These are phyloP conservation scores for Planococcus citri DNA, from an alignment of 1,140 invertebrate species.

Conservation along the genomic window DNA sequence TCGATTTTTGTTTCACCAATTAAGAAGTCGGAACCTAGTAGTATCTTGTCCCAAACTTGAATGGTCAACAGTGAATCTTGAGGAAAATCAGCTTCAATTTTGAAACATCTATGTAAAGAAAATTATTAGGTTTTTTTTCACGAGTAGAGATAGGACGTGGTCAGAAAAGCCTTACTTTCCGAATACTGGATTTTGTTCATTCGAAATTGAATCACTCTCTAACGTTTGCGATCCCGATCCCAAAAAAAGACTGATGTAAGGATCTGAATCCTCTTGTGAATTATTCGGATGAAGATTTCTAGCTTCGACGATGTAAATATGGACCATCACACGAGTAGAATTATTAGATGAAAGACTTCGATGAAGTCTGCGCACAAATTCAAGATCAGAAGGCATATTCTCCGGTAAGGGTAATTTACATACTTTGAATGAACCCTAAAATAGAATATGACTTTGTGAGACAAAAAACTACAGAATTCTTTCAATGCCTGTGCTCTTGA, in stretches of 20 bases:
- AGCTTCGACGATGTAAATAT: slow-evolving; percentile 78
- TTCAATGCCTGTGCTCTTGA: too few species aligned
- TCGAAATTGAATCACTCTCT: slow-evolving; percentile 86
- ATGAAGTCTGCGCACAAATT: slow-evolving; percentile 62
- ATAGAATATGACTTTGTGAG: background rate
- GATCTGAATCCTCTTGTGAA: slow-evolving; percentile 81
- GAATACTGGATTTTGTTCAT: slow-evolving; percentile 81
- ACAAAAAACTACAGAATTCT: background rate
- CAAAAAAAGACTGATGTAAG: slow-evolving; percentile 72
- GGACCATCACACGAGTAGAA: slow-evolving; percentile 71
- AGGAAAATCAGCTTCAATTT: slow-evolving; percentile 80
- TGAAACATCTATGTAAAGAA: slow-evolving; percentile 56
- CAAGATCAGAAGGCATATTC: slow-evolving; percentile 64
- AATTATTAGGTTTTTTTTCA: background rate
- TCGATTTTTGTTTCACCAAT: slow-evolving; percentile 87
- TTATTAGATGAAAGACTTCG: slow-evolving; percentile 77
- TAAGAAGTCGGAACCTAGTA: slow-evolving; percentile 73
- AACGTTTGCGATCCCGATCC: slow-evolving; percentile 68
- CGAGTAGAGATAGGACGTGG: background rate
- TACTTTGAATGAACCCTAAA: slow-evolving; percentile 69
- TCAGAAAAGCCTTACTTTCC: slow-evolving; percentile 55
- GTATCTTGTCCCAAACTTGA: slow-evolving; percentile 77
- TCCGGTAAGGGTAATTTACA: slow-evolving; percentile 72
- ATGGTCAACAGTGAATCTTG: slow-evolving; percentile 74
- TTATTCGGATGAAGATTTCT: slow-evolving; percentile 83